Percentiles rank a stretch among this genome's conserved stretches.
phyloP scores from a whole-genome alignment of 2,797 vertebrate genomes.

The Mus minutoides region DNA sequence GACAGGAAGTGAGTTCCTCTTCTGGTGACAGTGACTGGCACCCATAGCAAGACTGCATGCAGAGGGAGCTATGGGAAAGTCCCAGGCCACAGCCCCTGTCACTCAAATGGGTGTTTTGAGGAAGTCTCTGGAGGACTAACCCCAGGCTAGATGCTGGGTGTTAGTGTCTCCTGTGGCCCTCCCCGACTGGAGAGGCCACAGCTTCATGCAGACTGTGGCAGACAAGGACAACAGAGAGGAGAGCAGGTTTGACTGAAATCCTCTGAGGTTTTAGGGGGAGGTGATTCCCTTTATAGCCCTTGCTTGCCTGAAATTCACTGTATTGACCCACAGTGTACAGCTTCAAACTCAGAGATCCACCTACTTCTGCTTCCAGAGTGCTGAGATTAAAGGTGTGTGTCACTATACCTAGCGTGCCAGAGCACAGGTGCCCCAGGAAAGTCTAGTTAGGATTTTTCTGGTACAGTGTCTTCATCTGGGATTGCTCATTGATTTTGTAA shows the following conservation, averaged over 20 bases:
- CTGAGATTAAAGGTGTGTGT: no score
- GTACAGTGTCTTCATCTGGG: neutral
- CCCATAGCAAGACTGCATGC: neutral
- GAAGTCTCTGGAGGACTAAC: neutral
- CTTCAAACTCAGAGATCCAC: neutral
- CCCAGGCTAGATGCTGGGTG: neutral
- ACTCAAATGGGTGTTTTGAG: neutral
- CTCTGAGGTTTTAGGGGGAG: neutral
- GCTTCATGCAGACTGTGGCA: no score
- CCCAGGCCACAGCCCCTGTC: neutral
- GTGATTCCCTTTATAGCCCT: neutral
- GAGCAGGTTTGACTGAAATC: neutral
- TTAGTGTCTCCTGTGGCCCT: neutral
- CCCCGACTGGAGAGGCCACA: neutral
- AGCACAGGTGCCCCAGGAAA: neutral
- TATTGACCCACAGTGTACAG: neutral
- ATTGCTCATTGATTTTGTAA: neutral
- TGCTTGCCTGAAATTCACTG: neutral
- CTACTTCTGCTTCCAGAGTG: neutral
- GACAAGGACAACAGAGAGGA: neutral
- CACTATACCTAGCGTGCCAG: neutral
- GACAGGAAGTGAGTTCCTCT: constrained; percentile 31
- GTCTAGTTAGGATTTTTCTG: neutral
- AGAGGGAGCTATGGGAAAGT: neutral
- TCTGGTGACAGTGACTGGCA: neutral